Evolutionary conservation across 2,888 invertebrate species (phyloP), one percentile per base, ranked within the genome.

Genomic region (Hirtodrosophila duncani): DNA sequence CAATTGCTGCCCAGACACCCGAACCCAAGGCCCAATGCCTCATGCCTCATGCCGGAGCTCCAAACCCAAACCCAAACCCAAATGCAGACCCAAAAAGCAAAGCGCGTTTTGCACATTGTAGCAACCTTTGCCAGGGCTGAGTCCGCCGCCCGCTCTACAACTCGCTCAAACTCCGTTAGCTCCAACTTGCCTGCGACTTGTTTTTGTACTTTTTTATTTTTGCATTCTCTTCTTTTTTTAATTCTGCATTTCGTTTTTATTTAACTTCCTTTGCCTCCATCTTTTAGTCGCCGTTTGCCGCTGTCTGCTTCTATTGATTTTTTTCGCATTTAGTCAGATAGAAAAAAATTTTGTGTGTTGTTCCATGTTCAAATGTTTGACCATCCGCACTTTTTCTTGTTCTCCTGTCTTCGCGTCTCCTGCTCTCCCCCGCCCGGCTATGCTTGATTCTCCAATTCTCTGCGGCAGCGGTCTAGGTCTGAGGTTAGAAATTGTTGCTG

Each of bases 261-360:
- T 79, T 75, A 62, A 56, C 62, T 81, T 58, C 52, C 48, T 72
- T 58, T 50, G 68, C 50, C 46, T 51, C 58, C 57, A 33, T 31
- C 55, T 78, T 63, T 66, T 67, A 78, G 72, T 78, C 63, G 72
- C 67, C 68, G 55, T 66, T 77, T 77, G 63, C 61, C 44, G 60
- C 71, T 78, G 87, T 86, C 87, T 87, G 87, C 84, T 85, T 82
- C 85, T 87, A 87, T 87, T 86, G 87, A 87, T 87, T 87, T 87
- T 72, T 87, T 85, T 84, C 68, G 70, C 74, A 67, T 70, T 63
- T 66, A 52, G 56, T 39, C 41, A 38, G 36, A 63, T 70, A 50
- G 26, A 51, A 56, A 58, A 58, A 49, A 56, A 55, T 34, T 37
- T 41, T 16, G 24, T 37, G 50, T 50, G 17, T 55, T 59, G 49